A percentile compares a stretch with the other conserved stretches of the same genome.
phyloP scores from a whole-genome alignment of 2,888 invertebrate species.

The Rhodophaea formosa region DNA sequence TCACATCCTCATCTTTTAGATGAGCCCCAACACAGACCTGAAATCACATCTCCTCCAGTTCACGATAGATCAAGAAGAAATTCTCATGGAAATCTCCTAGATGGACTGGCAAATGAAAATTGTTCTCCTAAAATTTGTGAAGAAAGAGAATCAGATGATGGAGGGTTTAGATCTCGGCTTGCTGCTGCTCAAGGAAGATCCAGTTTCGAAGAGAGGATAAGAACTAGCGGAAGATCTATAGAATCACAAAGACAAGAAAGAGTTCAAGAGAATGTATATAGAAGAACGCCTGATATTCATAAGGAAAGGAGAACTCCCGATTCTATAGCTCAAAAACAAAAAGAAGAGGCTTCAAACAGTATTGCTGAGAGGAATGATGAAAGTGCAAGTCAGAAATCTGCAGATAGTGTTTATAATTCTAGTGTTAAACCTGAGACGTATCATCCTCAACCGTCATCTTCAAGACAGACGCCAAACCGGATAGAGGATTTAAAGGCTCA shows the following conservation, averaged over 20 bases:
- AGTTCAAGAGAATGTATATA: conserved; percentile 56
- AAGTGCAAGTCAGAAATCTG: conserved; percentile 72
- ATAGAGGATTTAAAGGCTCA: conserved; percentile 74
- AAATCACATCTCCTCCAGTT: conserved; percentile 62
- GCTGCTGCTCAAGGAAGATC: conserved; percentile 62
- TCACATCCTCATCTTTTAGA: conserved; percentile 86
- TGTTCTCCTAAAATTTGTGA: conserved; percentile 54
- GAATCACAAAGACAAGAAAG: conserved; percentile 57
- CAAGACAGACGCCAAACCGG: conserved; percentile 69
- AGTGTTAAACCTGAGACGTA: conserved; percentile 68
- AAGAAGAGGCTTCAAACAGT: conserved; percentile 54
- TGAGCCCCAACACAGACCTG: conserved; percentile 63
- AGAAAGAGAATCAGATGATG: conserved; percentile 82
- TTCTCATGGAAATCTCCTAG: conserved; percentile 82
- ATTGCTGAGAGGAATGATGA: conserved; percentile 62
- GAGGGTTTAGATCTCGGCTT: conserved; percentile 79
- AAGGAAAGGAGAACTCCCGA: conserved; percentile 59
- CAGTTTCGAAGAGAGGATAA: conserved; percentile 68
- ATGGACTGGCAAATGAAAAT: conserved; percentile 59
- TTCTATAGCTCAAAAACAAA: conserved; percentile 55
- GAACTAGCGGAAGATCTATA: conserved; percentile 68
- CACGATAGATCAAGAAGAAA: conserved; percentile 74
- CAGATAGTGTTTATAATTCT: conserved; percentile 82
- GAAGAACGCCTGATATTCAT: conserved; percentile 64
- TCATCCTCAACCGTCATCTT: conserved; percentile 73